These are phyloP conservation scores for Neostethus bicornis DNA, from an alignment of 2,797 vertebrate species.

Conservation along the genomic window DNA sequence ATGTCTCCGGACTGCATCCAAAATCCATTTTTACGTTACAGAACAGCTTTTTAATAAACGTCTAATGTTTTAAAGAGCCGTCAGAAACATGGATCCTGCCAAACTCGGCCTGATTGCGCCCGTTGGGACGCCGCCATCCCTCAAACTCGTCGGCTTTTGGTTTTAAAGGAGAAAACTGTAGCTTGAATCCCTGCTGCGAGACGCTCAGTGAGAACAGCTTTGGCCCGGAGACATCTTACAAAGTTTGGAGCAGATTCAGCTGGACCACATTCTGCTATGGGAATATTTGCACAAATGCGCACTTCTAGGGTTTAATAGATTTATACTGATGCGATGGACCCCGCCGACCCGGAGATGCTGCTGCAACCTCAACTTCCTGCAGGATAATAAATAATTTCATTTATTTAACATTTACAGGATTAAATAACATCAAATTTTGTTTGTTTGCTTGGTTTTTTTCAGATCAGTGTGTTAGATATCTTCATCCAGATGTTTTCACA, in stretches of 20 bases:
- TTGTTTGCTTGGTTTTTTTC: no score
- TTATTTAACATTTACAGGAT: no score
- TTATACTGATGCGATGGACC: slow-evolving; percentile 33
- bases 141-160: slow-evolving; percentile 19
- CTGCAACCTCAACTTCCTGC: no score
- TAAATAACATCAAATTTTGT: no score
- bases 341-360: no score
- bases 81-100: slow-evolving; percentile 59
- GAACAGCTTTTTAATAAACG: slow-evolving; percentile 66
- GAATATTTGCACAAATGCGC: slow-evolving; percentile 14
- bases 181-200: slow-evolving; percentile 43
- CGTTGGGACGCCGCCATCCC: slow-evolving; percentile 32
- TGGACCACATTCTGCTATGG: slow-evolving; percentile 21
- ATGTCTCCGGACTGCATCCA: slow-evolving; percentile 38
- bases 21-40: slow-evolving; percentile 42
- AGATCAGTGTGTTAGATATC: no score
- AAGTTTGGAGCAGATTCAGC: slow-evolving; percentile 55
- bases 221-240: slow-evolving; percentile 37
- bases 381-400: no score
- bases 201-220: slow-evolving; percentile 46
- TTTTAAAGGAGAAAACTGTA: slow-evolving; percentile 50
- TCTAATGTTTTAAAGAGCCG: slow-evolving; percentile 72
- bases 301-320: slow-evolving; percentile 44
- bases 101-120: slow-evolving; percentile 63
- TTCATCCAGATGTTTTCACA: no score